A percentile compares a stretch with the other conserved stretches of the same genome.
Evolutionary conservation across 1,140 invertebrate genomes (phyloP).

Genomic region (Cherax destructor): DNA sequence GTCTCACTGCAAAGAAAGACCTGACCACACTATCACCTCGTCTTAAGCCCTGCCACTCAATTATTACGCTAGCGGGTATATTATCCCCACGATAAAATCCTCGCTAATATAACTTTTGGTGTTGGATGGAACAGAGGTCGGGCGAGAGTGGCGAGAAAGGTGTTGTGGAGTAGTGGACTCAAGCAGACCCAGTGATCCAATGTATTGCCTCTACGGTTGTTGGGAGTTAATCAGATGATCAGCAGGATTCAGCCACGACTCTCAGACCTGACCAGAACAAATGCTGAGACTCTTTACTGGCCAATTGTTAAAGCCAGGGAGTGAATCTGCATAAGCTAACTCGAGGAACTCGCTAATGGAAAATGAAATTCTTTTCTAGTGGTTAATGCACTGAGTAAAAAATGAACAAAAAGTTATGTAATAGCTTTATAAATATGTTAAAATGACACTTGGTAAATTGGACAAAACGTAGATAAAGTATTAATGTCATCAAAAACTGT

Average conservation of each 20-base stretch:
- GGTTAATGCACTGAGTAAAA: background rate
- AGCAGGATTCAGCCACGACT: background rate
- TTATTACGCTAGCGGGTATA: background rate
- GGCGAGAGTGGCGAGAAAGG: background rate
- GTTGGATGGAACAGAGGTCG: background rate
- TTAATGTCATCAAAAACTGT: no score
- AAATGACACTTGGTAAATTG: no score
- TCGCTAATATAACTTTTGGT: background rate
- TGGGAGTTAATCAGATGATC: conserved; percentile 10
- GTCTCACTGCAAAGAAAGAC: background rate
- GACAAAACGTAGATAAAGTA: no score
- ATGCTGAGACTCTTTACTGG: background rate
- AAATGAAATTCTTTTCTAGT: background rate
- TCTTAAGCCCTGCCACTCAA: background rate
- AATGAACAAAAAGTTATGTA: background rate
- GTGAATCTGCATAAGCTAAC: conserved; percentile 1
- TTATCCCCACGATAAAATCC: background rate
- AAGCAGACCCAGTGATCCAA: background rate
- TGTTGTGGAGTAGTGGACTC: background rate
- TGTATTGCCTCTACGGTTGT: conserved; percentile 15
- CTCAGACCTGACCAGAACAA: conserved; percentile 9
- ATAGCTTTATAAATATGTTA: no score
- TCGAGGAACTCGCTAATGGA: background rate
- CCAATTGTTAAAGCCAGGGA: conserved; percentile 2
- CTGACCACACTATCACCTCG: background rate